These are phyloP conservation scores for Hemicordylus capensis DNA, from an alignment of 2,113 vertebrate species.

Conservation along the genomic window DNA sequence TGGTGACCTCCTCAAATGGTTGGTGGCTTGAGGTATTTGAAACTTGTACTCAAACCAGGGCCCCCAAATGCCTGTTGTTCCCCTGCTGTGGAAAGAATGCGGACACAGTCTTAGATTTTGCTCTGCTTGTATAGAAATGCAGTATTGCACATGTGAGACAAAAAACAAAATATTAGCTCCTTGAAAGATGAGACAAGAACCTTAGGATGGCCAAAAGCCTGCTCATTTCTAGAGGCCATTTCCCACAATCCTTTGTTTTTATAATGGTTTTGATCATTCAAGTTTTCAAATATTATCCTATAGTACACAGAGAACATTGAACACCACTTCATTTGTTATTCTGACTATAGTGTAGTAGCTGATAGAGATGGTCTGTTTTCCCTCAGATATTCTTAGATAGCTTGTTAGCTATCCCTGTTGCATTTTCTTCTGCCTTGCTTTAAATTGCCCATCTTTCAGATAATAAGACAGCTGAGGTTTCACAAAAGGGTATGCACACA, in stretches of 20 bases:
- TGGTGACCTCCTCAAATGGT: neutral
- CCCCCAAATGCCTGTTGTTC: neutral
- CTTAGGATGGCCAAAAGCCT: neutral
- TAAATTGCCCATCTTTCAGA: neutral
- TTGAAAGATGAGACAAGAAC: neutral
- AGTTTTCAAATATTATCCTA: neutral
- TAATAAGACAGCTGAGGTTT: conserved; percentile 26
- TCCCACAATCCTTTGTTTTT: neutral
- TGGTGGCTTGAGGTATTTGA: neutral
- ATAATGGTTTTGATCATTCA: neutral
- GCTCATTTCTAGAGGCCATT: too few species aligned
- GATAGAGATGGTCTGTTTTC: neutral
- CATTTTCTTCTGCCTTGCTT: neutral
- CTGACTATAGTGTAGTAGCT: neutral
- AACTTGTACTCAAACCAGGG: neutral
- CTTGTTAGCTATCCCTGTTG: neutral
- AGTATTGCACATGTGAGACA: neutral
- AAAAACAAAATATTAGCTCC: neutral
- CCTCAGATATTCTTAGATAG: neutral
- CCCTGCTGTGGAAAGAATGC: neutral
- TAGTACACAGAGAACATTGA: neutral
- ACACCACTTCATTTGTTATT: neutral
- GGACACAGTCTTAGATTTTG: neutral
- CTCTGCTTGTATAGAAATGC: neutral
- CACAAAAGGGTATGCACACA: conserved; percentile 6